Percentiles rank a stretch among this genome's conserved stretches.
phyloP scores from a whole-genome alignment of 2,113 vertebrate genomes.

The Hippocampus abdominalis region DNA sequence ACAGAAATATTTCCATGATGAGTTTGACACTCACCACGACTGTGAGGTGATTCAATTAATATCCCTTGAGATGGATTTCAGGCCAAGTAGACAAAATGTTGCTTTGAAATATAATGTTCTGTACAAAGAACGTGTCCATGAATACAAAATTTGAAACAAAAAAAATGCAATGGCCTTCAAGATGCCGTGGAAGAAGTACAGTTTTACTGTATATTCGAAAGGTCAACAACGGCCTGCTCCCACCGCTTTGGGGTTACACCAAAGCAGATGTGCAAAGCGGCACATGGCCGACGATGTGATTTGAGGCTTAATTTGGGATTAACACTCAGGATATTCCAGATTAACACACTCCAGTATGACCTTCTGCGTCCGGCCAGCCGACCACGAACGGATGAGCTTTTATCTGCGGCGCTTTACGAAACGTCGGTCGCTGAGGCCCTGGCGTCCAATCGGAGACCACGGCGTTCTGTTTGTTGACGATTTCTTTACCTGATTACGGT shows the following conservation, averaged over 20 bases:
- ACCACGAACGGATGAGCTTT: constrained; percentile 45
- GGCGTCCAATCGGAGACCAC: constrained; percentile 17
- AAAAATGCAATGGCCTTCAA: not conserved
- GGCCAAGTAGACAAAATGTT: no score
- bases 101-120: no score
- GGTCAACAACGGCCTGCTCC: constrained; percentile 22
- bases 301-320: constrained; percentile 59
- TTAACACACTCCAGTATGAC: constrained; percentile 56
- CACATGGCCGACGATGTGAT: constrained; percentile 47
- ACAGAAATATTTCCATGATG: no score
- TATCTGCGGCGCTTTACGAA: constrained; percentile 40
- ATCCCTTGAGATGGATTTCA: no score
- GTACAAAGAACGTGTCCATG: no score
- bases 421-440: constrained; percentile 17
- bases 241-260: not conserved
- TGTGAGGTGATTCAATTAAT: no score
- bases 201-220: constrained; percentile 4
- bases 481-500: constrained; percentile 27
- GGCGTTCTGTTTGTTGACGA: constrained; percentile 28
- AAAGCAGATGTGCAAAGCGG: constrained; percentile 32
- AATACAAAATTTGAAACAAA: no score
- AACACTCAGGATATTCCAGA: constrained; percentile 55
- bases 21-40: no score
- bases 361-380: constrained; percentile 34
- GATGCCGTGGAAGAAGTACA: constrained; percentile 1